A percentile compares a stretch with the other conserved stretches of the same genome.
phyloP scores from a whole-genome alignment of 2,888 invertebrate species.

The Rotaria sp. region DNA sequence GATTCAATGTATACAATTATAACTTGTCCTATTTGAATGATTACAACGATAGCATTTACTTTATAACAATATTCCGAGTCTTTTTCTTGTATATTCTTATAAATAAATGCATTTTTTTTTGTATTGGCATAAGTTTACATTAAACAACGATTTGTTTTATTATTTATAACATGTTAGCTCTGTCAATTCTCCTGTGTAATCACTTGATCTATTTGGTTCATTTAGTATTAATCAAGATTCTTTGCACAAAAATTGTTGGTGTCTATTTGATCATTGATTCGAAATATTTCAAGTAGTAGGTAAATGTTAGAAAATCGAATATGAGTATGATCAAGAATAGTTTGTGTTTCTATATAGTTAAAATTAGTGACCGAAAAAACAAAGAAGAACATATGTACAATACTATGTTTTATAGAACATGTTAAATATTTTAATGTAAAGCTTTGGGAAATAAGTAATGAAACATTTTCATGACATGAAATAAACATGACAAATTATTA shows the following conservation, averaged over 20 bases:
- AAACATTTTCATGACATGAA: background rate
- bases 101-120: too few species aligned
- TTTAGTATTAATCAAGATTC: background rate
- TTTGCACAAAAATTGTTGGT: background rate
- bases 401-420: background rate
- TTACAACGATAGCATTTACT: too few species aligned
- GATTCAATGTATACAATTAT: too few species aligned
- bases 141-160: too few species aligned
- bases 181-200: background rate
- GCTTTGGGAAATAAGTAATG: background rate
- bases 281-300: background rate
- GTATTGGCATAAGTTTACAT: too few species aligned
- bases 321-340: background rate
- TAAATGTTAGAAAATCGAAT: background rate
- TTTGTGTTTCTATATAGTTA: background rate
- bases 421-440: background rate
- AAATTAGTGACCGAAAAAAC: too few species aligned
- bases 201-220: background rate
- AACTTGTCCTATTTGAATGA: too few species aligned
- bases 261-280: background rate
- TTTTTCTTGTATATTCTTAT: too few species aligned
- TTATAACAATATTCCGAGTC: too few species aligned
- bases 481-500: background rate
- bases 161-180: too few species aligned
- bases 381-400: too few species aligned